phyloP scores from a whole-genome alignment of 2,888 invertebrate species.

The Orgyia antiqua region DNA sequence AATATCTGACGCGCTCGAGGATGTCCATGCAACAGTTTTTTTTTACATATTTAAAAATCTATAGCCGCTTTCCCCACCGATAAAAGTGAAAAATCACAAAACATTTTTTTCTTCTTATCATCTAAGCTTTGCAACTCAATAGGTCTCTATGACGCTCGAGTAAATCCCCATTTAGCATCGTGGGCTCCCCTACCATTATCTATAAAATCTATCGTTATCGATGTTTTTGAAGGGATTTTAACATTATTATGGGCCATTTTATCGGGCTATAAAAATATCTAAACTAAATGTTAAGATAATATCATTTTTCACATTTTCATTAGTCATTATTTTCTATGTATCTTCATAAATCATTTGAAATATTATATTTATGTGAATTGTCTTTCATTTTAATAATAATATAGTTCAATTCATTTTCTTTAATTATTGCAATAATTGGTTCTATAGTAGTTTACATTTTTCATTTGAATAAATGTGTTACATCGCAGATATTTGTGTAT shows the following conservation, averaged over 20 bases:
- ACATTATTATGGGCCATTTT: constrained; percentile 13
- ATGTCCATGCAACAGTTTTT: no score
- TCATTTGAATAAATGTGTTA: constrained; percentile 32
- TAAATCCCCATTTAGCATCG: no score
- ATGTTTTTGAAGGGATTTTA: constrained; percentile 12
- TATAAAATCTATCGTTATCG: constrained; percentile 16
- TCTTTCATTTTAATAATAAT: constrained; percentile 2
- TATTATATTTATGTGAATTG: constrained; percentile 1
- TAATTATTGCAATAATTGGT: constrained; percentile 15
- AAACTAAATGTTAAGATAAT: constrained; percentile 22
- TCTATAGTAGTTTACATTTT: constrained; percentile 19
- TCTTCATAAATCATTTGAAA: constrained; percentile 13
- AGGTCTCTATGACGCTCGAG: no score
- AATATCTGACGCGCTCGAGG: no score
- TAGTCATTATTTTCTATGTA: constrained; percentile 14
- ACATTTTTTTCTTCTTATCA: no score
- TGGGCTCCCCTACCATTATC: constrained; percentile 8
- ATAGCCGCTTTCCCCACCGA: no score
- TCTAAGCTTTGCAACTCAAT: no score
- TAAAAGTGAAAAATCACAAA: no score
- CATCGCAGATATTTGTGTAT: constrained; percentile 20
- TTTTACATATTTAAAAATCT: no score
- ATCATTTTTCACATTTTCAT: constrained; percentile 26
- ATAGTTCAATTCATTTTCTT: constrained; percentile 17
- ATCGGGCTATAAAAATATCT: constrained; percentile 13